phyloP scores from a whole-genome alignment of 35 echinoderm and acorn worm species.

The Lytechinus pictus region DNA sequence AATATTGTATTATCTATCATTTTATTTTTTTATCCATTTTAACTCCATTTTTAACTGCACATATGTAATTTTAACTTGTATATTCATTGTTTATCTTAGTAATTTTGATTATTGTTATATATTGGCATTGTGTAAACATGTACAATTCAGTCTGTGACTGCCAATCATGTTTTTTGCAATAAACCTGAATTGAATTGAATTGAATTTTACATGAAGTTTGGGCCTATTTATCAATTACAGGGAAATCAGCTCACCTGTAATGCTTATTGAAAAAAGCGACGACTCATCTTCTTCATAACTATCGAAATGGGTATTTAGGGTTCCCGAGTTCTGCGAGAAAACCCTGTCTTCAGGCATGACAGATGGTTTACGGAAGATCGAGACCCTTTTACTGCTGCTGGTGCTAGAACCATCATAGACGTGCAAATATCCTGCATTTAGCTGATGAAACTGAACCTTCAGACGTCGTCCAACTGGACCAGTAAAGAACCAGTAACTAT shows the following conservation, averaged over 20 bases:
- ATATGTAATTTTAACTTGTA: no score
- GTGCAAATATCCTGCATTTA: neutral
- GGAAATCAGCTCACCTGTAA: neutral
- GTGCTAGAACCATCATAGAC: neutral
- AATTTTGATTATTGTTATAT: no score
- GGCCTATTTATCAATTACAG: no score
- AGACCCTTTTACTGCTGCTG: neutral
- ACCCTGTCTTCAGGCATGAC: neutral
- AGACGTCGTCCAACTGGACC: neutral
- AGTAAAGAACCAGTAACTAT: neutral
- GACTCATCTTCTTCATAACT: neutral
- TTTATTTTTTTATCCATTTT: no score
- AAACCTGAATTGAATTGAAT: no score
- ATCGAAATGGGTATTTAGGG: neutral
- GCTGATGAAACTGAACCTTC: neutral
- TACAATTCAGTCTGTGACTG: no score
- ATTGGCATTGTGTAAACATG: no score
- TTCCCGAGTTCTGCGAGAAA: neutral
- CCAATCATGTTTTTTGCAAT: no score
- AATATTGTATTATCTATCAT: no score
- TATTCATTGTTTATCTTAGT: no score
- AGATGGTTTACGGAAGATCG: neutral
- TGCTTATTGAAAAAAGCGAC: neutral
- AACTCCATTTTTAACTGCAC: no score
- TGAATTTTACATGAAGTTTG: no score